Percentiles rank a stretch among this genome's conserved stretches.
Evolutionary conservation across 2,888 invertebrate genomes (phyloP).

Genomic region (Tupiocoris notatus): DNA sequence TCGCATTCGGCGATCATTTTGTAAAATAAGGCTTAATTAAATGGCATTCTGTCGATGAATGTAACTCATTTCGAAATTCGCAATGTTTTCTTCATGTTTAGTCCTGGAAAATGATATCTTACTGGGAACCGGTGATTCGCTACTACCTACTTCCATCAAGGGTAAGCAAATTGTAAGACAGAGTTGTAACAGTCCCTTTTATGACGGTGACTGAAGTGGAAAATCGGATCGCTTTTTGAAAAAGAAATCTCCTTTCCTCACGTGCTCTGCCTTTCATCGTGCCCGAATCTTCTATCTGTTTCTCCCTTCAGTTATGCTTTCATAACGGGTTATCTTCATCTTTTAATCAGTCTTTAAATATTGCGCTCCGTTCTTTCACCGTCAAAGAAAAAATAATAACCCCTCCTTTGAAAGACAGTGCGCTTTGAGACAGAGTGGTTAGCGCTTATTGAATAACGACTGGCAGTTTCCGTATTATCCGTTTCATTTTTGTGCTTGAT

Average conservation of each 20-base stretch:
- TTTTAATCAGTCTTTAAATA: slow-evolving; percentile 7
- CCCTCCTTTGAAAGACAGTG: neutral
- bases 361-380: neutral
- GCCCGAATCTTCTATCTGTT: neutral
- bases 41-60: too few species aligned
- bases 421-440: neutral
- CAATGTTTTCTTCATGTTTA: too few species aligned
- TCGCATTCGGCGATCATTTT: too few species aligned
- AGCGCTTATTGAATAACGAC: neutral
- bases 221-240: slow-evolving; percentile 3
- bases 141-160: neutral
- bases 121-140: neutral
- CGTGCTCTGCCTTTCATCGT: neutral
- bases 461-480: neutral
- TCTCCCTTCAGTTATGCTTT: neutral
- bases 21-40: too few species aligned
- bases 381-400: slow-evolving; percentile 2
- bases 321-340: neutral
- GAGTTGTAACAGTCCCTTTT: neutral
- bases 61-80: too few species aligned
- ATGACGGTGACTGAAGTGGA: neutral
- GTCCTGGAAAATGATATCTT: too few species aligned
- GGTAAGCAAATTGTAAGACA: slow-evolving; percentile 6
- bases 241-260: neutral
- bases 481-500: neutral